Percentiles rank a stretch among this genome's conserved stretches.
phyloP scores from a whole-genome alignment of 2,888 invertebrate genomes.

The Galerucella calmariensis region DNA sequence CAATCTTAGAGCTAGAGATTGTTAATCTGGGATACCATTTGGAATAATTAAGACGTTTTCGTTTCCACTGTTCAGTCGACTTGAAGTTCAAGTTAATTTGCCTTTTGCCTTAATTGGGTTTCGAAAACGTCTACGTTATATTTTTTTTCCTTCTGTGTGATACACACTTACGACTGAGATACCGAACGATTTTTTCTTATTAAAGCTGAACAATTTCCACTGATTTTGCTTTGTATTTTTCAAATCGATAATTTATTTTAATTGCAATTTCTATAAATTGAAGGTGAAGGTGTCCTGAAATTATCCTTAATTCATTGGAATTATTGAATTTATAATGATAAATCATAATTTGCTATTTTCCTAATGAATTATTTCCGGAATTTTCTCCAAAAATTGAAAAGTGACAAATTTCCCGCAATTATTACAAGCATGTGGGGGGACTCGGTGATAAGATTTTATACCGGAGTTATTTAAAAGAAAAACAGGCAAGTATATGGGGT shows the following conservation, averaged over 20 bases:
- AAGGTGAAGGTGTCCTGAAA: no score
- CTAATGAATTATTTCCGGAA: no score
- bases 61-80: conserved; percentile 37
- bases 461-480: no score
- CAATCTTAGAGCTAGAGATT: conserved; percentile 33
- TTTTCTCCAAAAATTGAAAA: no score
- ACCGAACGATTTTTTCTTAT: neutral
- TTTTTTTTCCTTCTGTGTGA: conserved; percentile 13
- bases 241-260: neutral
- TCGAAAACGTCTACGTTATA: conserved; percentile 36
- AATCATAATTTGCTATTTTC: no score
- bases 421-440: no score
- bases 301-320: no score
- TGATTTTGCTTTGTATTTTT: neutral
- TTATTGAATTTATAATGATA: no score
- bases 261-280: neutral
- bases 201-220: conserved; percentile 5
- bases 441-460: no score
- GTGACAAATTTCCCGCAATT: no score
- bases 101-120: conserved; percentile 40
- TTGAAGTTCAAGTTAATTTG: conserved; percentile 36
- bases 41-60: conserved; percentile 57
- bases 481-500: no score
- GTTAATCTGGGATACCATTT: conserved; percentile 44
- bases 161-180: conserved; percentile 11